These are phyloP conservation scores for Volucella inanis DNA, from an alignment of 2,888 invertebrate species.

Conservation along the genomic window DNA sequence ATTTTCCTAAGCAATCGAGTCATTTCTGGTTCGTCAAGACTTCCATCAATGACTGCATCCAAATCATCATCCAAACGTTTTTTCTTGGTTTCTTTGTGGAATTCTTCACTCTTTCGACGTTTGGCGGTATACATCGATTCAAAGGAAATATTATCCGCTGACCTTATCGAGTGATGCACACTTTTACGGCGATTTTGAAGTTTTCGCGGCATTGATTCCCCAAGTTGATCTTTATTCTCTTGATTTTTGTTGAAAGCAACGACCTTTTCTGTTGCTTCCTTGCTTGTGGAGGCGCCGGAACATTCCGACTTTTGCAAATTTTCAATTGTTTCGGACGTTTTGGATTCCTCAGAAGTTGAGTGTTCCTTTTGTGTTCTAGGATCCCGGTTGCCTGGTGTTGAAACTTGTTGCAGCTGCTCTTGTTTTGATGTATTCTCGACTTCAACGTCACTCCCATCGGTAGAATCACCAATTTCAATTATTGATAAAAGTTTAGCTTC, in stretches of 20 bases:
- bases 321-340: background rate
- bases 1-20: conserved; percentile 35
- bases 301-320: too few species aligned
- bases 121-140: conserved; percentile 1
- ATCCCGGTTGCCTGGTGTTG: too few species aligned
- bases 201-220: background rate
- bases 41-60: conserved; percentile 7
- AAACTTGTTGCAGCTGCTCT: too few species aligned
- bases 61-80: conserved; percentile 10
- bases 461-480: too few species aligned
- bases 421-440: too few species aligned
- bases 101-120: background rate
- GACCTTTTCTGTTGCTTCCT: too few species aligned
- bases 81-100: background rate
- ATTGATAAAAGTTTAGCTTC: too few species aligned
- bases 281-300: too few species aligned
- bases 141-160: conserved; percentile 38
- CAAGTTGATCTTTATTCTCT: background rate
- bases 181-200: conserved; percentile 52
- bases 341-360: background rate
- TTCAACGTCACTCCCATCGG: too few species aligned
- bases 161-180: conserved; percentile 33
- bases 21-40: conserved; percentile 43
- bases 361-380: too few species aligned
- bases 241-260: too few species aligned